A percentile compares a stretch with the other conserved stretches of the same genome.
phyloP scores from a whole-genome alignment of 2,888 invertebrate genomes.

The Phaonia tiefii region DNA sequence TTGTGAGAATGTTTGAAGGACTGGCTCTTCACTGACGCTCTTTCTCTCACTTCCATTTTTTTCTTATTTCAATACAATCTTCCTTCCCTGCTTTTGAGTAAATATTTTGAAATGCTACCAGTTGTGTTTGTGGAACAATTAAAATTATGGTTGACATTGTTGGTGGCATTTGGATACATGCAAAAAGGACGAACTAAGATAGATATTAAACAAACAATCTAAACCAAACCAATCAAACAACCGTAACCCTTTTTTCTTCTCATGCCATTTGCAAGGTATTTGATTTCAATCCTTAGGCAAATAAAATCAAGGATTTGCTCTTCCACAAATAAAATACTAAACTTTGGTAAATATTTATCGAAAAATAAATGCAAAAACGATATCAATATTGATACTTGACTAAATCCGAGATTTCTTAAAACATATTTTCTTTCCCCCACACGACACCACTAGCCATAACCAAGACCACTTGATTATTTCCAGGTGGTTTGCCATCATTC shows the following conservation, averaged over 20 bases:
- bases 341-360: slow-evolving; percentile 22
- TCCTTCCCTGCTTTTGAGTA: slow-evolving; percentile 16
- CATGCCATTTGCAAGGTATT: slow-evolving; percentile 7
- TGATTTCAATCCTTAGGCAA: slow-evolving; percentile 18
- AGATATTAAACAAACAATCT: slow-evolving; percentile 9
- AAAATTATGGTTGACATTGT: slow-evolving; percentile 63
- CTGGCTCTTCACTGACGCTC: neutral
- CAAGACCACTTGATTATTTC: slow-evolving; percentile 66
- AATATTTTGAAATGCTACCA: slow-evolving; percentile 37
- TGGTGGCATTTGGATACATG: slow-evolving; percentile 27
- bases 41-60: too few species aligned
- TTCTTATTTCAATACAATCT: too few species aligned
- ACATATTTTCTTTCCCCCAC: neutral
- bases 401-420: slow-evolving; percentile 13
- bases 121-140: slow-evolving; percentile 63
- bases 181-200: neutral
- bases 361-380: slow-evolving; percentile 7
- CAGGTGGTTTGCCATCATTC: slow-evolving; percentile 53
- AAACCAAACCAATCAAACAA: neutral
- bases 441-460: neutral
- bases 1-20: slow-evolving; percentile 43
- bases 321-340: slow-evolving; percentile 22
- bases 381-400: slow-evolving; percentile 3
- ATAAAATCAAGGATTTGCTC: slow-evolving; percentile 29
- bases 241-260: neutral